Conservation (phyloP, 2,113 vertebrate genomes). For the Thunnus maccoyii region DNA sequence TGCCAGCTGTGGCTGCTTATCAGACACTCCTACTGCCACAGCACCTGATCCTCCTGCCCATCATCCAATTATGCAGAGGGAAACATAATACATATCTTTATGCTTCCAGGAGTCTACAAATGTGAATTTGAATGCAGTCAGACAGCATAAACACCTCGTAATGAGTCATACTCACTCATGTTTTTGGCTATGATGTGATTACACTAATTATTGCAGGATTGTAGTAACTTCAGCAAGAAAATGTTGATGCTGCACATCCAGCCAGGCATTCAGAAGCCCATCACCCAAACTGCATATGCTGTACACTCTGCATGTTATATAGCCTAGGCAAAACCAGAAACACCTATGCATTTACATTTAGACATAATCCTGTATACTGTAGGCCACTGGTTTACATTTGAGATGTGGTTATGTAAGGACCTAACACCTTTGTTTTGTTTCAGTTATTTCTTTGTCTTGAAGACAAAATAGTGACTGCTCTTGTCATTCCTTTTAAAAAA, state of each 20-base stretch:
- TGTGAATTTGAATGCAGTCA: neutral
- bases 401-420: neutral
- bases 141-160: neutral
- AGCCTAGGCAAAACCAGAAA: neutral
- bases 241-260: neutral
- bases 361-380: neutral
- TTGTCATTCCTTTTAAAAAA: neutral
- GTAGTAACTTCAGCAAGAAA: neutral
- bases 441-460: neutral
- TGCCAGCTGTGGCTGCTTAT: conserved; percentile 72
- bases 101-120: conserved; percentile 15
- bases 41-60: conserved; percentile 57
- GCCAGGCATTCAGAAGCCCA: neutral
- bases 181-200: conserved; percentile 19
- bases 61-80: conserved; percentile 22
- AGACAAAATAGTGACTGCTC: neutral
- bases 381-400: neutral
- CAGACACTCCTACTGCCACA: neutral
- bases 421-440: neutral
- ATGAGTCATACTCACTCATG: neutral
- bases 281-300: neutral
- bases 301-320: too few species aligned
- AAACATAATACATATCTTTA: conserved; percentile 3
- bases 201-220: neutral
- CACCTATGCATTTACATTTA: neutral